Conservation (phyloP, 2,113 vertebrate genomes). For the Ctenodactylus gundi region DNA sequence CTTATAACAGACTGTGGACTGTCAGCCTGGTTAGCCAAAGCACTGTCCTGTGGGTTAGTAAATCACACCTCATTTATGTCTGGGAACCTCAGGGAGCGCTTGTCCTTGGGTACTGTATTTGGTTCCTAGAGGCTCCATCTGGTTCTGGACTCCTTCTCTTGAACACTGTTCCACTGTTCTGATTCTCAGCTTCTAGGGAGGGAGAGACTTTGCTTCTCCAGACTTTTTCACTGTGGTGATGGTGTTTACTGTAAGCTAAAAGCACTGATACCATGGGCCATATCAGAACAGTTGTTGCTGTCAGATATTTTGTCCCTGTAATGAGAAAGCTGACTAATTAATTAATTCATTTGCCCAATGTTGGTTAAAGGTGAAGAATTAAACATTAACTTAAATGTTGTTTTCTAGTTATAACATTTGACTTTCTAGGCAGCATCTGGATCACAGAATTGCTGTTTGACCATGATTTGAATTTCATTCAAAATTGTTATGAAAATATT, state of each 20-base stretch:
- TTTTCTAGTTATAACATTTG: background rate
- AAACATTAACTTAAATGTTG: background rate
- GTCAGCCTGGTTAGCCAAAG: background rate
- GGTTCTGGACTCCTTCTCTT: too few relatives aligned
- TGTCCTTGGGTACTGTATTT: background rate
- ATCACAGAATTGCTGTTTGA: background rate
- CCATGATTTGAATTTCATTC: background rate
- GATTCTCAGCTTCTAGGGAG: background rate
- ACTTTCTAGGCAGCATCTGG: background rate
- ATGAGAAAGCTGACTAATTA: background rate
- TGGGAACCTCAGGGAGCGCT: background rate
- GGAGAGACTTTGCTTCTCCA: background rate
- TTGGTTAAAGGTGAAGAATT: background rate
- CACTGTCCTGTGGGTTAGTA: background rate
- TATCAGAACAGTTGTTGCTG: background rate
- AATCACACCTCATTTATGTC: background rate
- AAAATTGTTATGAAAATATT: background rate
- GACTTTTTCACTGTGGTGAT: too few relatives aligned
- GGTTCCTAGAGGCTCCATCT: background rate
- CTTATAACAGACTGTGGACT: background rate
- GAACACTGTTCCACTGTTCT: background rate
- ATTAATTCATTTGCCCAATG: background rate
- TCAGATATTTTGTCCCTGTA: background rate
- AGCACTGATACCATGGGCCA: background rate
- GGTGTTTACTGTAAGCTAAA: background rate